Base-by-base conservation (phyloP, 2,888 invertebrate species). In the Phaedon cochleariae region DNA sequence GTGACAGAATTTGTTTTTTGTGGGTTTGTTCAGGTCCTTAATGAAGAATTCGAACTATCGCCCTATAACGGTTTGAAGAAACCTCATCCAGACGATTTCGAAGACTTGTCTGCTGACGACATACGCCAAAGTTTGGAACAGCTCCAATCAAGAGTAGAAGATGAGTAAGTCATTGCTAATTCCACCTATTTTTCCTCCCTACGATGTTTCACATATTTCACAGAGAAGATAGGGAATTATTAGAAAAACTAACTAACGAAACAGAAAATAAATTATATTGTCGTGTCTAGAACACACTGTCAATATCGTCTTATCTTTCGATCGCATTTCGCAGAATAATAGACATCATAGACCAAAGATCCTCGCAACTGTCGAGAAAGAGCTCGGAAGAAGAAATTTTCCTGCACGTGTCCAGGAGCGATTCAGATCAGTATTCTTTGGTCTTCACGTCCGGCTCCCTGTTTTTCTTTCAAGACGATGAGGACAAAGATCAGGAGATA, bases 21-120 rank as follows among this genome's bases (percentile, higher is more conserved):
- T 46, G 12, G 5, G 9, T 41, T 52, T 57, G 29, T 58, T 26
- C 26, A 71, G 71, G 75, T 85, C 0, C 78, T 91, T 41, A 88
- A 88, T 72, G 86, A 88, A 57, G 85, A 85, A 63, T 91, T 88
- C 73, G 88, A 90, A 66, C 77, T 91, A 26, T 83, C 83, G 0
- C 86, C 88, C 0, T 90, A 86, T 77, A 84, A 85, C 31, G 88
- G 87, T 0, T 81, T 90, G 1, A 84, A 77, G 69, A 87, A 87
- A 66, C 59, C 63, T 1, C 69, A 72, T 34, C 63, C 63, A 1
- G 68, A 71, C 10, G 71, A 71, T 57, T 64, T 55, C 18, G 46
- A 21, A 9, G 65, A 68, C 31, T 18, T 67, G 21, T 54, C 61
- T 1, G 51, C 68, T 34, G 67, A 71, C 12, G 52, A 52, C 20